Conservation (phyloP, 2,888 invertebrate genomes). For the Torymus tubicola region DNA sequence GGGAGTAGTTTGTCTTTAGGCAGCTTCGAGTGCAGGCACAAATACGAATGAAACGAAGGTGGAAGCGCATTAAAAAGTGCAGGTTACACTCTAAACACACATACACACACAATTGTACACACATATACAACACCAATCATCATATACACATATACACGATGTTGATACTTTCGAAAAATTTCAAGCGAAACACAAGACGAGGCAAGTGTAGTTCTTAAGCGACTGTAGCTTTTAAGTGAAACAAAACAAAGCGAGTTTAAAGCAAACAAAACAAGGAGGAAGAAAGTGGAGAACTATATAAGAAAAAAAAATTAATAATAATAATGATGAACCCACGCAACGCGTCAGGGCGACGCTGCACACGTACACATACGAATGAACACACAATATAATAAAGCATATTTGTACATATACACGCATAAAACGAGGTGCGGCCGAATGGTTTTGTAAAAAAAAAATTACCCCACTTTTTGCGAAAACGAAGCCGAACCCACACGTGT, state of each 20-base stretch:
- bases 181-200: slow-evolving; percentile 11
- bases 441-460: slow-evolving; percentile 41
- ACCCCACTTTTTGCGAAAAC: slow-evolving; percentile 27
- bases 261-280: slow-evolving; percentile 54
- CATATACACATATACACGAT: slow-evolving; percentile 4
- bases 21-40: too few relatives aligned
- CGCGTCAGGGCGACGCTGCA: slow-evolving; percentile 45
- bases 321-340: slow-evolving; percentile 6
- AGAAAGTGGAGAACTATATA: slow-evolving; percentile 39
- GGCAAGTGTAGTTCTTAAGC: slow-evolving; percentile 24
- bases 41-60: too few relatives aligned
- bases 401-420: slow-evolving; percentile 48
- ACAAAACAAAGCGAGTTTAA: slow-evolving; percentile 36
- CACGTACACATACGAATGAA: not conserved
- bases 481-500: slow-evolving; percentile 18
- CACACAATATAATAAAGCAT: not conserved
- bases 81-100: not conserved
- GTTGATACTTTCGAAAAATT: slow-evolving; percentile 31
- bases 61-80: too few relatives aligned
- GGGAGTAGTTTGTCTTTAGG: too few relatives aligned
- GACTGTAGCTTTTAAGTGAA: slow-evolving; percentile 42
- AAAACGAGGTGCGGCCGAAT: slow-evolving; percentile 21
- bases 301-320: not conserved
- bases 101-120: not conserved
- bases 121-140: not conserved